phyloP scores from a whole-genome alignment of 2,113 vertebrate species.

The Stegostoma tigrinum region DNA sequence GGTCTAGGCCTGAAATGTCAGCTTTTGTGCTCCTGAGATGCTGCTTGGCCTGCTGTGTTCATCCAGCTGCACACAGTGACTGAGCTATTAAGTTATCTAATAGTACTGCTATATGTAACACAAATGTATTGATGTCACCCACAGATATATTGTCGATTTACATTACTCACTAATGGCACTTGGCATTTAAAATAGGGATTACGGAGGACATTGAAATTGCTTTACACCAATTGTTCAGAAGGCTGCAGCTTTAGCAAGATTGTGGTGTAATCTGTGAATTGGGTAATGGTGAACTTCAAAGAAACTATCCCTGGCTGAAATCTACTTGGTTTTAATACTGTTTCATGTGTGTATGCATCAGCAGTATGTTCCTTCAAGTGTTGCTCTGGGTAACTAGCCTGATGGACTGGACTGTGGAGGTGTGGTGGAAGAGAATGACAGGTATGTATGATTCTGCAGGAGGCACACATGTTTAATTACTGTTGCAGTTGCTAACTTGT shows the following conservation, averaged over 20 bases:
- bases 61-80: background rate
- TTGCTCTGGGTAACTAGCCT: background rate
- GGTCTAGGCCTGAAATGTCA: too few species aligned
- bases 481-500: background rate
- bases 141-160: background rate
- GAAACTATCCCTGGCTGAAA: background rate
- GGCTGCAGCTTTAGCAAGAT: background rate
- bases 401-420: background rate
- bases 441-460: background rate
- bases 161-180: background rate
- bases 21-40: too few species aligned
- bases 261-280: background rate
- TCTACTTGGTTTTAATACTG: background rate
- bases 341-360: background rate
- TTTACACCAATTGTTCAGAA: background rate
- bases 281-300: constrained; percentile 17
- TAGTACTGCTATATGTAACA: background rate
- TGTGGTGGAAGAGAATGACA: background rate
- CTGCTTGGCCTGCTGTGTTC: too few species aligned
- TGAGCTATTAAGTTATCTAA: background rate
- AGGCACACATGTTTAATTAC: background rate
- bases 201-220: background rate
- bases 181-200: background rate
- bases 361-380: background rate
- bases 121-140: background rate